Evolutionary conservation across 1,140 invertebrate genomes (phyloP), one percentile per base, ranked within the genome.

Genomic region (Manduca sexta): DNA sequence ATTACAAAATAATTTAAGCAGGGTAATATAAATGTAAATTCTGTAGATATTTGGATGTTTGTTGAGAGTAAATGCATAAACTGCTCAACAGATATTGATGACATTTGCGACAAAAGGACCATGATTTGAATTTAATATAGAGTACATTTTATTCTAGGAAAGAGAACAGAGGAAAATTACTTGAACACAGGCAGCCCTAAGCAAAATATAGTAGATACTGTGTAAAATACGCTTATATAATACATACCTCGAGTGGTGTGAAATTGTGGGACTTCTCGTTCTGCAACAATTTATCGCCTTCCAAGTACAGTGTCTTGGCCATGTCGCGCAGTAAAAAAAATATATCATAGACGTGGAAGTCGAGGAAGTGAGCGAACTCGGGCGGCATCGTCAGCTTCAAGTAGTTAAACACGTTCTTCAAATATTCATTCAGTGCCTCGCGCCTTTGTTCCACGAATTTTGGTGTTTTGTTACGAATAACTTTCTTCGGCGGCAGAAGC

Each of bases 401-500:
- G 71, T 94, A 94, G 56, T 88, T 90, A 17, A 95, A 89, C 5
- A 94, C 85, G 50, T 90, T 91, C 71, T 93, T 92, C 3, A 98
- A 83, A 81, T 98, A 98, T 11, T 88, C 86, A 74, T 97, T 92
- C 17, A 98, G 81, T 13, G 91, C 92, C 54, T 89, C 84, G 41
- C 94, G 90, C 49, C 97, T 88, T 67, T 92, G 93, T 69, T 96
- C 94, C 14, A 98, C 89, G 73, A 98, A 98, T 12, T 90, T 86
- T 10, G 95, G 94, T 60, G 80, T 86, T 68, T 89, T 89, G 58
- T 89, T 89, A 21, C 88, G 65, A 54, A 89, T 88, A 11, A 97
- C 87, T 84, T 97, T 97, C 75, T 98, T 98, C 3, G 95, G 94
- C 12, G 97, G 97, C 10, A 98, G 74, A 45, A 96, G 87, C 61